A percentile compares a stretch with the other conserved stretches of the same genome.
These are phyloP conservation scores for Drosophila triauraria DNA, from an alignment of 1,140 invertebrate genomes.

Conservation along the genomic window DNA sequence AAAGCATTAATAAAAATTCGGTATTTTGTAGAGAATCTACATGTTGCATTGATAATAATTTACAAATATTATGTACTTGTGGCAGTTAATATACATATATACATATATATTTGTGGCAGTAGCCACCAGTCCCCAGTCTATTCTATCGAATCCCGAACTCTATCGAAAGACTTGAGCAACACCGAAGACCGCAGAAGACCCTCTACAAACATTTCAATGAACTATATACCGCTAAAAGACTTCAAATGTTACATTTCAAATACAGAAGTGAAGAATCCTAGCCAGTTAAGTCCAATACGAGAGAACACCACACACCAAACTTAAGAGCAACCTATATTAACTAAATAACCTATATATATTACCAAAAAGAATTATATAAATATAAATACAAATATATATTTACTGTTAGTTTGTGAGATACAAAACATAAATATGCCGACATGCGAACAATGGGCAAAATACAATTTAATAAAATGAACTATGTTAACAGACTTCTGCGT, in stretches of 20 bases:
- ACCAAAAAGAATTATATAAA: slow-evolving; percentile 51
- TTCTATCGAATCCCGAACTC: slow-evolving; percentile 18
- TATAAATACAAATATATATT: slow-evolving; percentile 68
- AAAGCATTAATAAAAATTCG: slow-evolving; percentile 55
- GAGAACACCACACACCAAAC: slow-evolving; percentile 42
- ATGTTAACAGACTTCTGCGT: slow-evolving; percentile 56
- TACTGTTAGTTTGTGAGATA: slow-evolving; percentile 77
- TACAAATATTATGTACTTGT: slow-evolving; percentile 73
- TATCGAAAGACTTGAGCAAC: slow-evolving; percentile 65
- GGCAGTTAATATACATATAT: slow-evolving; percentile 58
- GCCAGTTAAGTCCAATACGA: slow-evolving; percentile 59
- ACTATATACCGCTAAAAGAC: slow-evolving; percentile 58
- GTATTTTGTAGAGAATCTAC: slow-evolving; percentile 82
- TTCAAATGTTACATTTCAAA: slow-evolving; percentile 66
- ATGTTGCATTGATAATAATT: slow-evolving; percentile 83
- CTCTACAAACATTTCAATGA: slow-evolving; percentile 57
- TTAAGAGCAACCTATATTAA: slow-evolving; percentile 35
- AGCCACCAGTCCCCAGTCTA: slow-evolving; percentile 21
- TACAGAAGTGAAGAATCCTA: slow-evolving; percentile 28
- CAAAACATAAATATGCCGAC: slow-evolving; percentile 48
- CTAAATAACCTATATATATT: slow-evolving; percentile 52
- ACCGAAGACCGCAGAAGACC: slow-evolving; percentile 16
- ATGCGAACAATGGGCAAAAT: slow-evolving; percentile 59
- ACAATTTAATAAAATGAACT: slow-evolving; percentile 72
- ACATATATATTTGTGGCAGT: slow-evolving; percentile 33